Base-by-base conservation (phyloP, 2,113 vertebrate species). In the Aspiorhynchus laticeps region DNA sequence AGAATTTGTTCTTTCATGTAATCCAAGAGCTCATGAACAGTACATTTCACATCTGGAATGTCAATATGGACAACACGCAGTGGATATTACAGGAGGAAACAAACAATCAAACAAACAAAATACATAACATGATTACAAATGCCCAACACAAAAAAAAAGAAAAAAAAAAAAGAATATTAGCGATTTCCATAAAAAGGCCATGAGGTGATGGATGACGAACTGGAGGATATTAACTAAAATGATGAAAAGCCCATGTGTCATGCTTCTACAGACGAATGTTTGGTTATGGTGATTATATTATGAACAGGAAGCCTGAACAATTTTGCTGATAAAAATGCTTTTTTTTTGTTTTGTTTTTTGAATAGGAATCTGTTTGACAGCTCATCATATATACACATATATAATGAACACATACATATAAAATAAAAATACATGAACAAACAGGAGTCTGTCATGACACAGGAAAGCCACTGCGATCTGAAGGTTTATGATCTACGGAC, bases 381-480 rank as follows among this genome's bases (percentile, higher is more conserved):
- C 56, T 61, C 56, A 61, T 41, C 21, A 41, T 73, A 33, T 69
- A 61, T 19, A 61, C 24, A 59, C n/a, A 63, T 28, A 28, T 28
- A 31, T 65, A 65, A 28, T 65, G 11, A 65, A 65, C n/a, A 65
- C 63, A 41, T 41, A 74, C 36, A 24, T 74, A 74, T 41, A 74
- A 74, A 41, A 74, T 38, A 41, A 41, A 71, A 71, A 71, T 3
- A 11, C 36, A 74, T 38, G 36, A 74, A 74, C 33, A 73, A 6
- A 73, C 71, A 74, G 10, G 71, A 41, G 36, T 73, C 69, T 12
- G 36, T 41, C 69, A 73, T 73, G 36, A 73, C 69, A 21, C 6
- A 73, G 69, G 36, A 73, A 73, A 73, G 69, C 69, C 69, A 73
- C 36, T 74, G 69, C 71, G 71, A 74, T 74, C 36, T 38, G 71